Evolutionary conservation across 64 coral and sea anemone species (phyloP), one percentile per base, ranked within the genome.

Genomic region (Astreopora myriophthalma): DNA sequence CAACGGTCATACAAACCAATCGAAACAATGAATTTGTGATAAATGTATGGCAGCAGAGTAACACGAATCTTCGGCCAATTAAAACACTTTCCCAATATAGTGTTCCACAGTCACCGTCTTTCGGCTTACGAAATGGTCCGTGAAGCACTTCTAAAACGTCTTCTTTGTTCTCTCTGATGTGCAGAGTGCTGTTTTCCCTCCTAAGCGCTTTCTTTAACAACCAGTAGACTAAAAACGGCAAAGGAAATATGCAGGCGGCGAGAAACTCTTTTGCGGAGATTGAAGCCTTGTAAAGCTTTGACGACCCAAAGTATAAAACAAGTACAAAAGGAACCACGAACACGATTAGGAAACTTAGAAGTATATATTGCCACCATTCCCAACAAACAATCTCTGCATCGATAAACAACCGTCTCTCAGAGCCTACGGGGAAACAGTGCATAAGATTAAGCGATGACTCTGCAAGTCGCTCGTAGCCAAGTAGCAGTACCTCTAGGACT

Each of bases 61-160:
- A 65, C 22, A 89, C 20, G 29, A 96, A 85, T 22, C 94, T 35
- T 85, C 94, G 85, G 24, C 84, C 94, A 58, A 92, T 96, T 20
- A 96, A 62, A 75, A 96, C 58, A 28, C 94, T 96, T 75, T 96
- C 94, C 94, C 94, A 96, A 57, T 96, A 82, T 3, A 92, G 49
- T 10, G 94, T 76, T 3, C 94, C 94, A 76, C 57, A 57, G 42
- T 40, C 38, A 6, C 58, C 26, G 25, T 25, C 37, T 7, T 62
- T 44, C 24, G 94, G 94, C 6, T 38, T 28, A 19, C 84, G 78
- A 63, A 96, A 96, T n/a, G 94, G 85, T 6, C 80, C 89, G 55
- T 92, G 90, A 7, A 96, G 84, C 0, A 96, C 78, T 74, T 92
- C 65, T 24, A 92, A 55, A 14, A 96, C 27, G 27, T 80, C 89